These are phyloP conservation scores for Campoplex nolae DNA, from an alignment of 2,888 invertebrate species.

Conservation along the genomic window DNA sequence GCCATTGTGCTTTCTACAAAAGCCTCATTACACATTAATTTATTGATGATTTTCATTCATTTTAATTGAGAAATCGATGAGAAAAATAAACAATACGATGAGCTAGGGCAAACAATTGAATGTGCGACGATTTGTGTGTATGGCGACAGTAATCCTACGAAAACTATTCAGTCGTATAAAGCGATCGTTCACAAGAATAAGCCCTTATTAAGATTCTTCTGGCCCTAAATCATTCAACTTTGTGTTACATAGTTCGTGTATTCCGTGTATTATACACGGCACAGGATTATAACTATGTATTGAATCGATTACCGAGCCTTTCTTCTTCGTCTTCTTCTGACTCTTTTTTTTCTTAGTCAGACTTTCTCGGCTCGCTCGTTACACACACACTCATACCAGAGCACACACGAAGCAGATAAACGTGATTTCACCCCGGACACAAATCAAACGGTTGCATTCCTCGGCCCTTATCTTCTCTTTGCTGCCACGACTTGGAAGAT, in stretches of 20 bases:
- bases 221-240: constrained; percentile 8
- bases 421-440: constrained; percentile 66
- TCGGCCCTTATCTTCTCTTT: constrained; percentile 61
- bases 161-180: constrained; percentile 1
- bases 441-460: constrained; percentile 77
- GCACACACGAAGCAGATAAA: constrained; percentile 52
- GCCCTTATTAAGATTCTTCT: constrained; percentile 17
- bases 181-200: constrained; percentile 14
- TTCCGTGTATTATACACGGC: neutral
- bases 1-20: neutral
- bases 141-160: neutral
- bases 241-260: constrained; percentile 10
- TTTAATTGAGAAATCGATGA: neutral
- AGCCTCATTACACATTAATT: neutral
- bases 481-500: constrained; percentile 47
- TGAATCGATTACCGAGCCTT: constrained; percentile 33
- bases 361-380: constrained; percentile 53
- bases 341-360: constrained; percentile 42
- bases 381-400: constrained; percentile 33
- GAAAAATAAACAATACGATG: neutral
- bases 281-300: constrained; percentile 1
- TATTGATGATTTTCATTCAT: neutral
- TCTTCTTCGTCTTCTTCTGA: constrained; percentile 62
- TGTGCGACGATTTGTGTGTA: neutral
- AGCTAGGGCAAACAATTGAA: neutral